A percentile compares a stretch with the other conserved stretches of the same genome.
phyloP scores from a whole-genome alignment of 2,113 vertebrate species.

The Rhea americana region DNA sequence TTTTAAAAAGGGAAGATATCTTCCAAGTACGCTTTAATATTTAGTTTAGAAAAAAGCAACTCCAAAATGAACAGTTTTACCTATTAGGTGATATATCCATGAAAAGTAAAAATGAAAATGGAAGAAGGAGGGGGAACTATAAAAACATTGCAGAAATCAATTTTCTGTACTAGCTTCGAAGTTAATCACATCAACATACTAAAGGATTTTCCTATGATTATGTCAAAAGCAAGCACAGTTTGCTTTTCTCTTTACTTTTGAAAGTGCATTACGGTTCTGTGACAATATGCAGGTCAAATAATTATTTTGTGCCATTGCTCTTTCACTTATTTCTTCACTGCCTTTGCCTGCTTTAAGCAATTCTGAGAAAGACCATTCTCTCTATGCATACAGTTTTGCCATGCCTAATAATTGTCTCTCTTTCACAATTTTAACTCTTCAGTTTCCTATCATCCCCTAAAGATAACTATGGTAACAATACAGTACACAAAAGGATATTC shows the following conservation, averaged over 20 bases:
- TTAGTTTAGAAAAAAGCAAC: neutral
- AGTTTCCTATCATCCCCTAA: neutral
- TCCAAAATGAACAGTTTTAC: neutral
- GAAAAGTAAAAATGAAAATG: rapidly evolving
- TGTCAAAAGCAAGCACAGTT: neutral
- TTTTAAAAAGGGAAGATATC: neutral
- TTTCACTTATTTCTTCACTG: neutral
- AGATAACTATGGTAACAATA: neutral
- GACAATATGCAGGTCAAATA: neutral
- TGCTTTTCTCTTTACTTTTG: neutral
- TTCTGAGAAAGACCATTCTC: neutral
- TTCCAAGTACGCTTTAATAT: neutral
- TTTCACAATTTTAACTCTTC: neutral
- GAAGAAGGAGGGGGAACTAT: rapidly evolving
- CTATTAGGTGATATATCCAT: rapidly evolving
- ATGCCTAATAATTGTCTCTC: rapidly evolving
- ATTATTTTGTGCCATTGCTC: neutral
- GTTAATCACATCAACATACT: neutral
- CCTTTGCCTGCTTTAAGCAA: neutral
- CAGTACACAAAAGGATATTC: neutral
- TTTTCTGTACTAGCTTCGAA: neutral
- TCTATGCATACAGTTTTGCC: neutral
- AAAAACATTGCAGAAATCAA: rapidly evolving
- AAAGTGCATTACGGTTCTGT: neutral
- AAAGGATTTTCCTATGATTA: neutral